Conservation (phyloP, 1,140 invertebrate species). For the Polypedilum pembai region DNA sequence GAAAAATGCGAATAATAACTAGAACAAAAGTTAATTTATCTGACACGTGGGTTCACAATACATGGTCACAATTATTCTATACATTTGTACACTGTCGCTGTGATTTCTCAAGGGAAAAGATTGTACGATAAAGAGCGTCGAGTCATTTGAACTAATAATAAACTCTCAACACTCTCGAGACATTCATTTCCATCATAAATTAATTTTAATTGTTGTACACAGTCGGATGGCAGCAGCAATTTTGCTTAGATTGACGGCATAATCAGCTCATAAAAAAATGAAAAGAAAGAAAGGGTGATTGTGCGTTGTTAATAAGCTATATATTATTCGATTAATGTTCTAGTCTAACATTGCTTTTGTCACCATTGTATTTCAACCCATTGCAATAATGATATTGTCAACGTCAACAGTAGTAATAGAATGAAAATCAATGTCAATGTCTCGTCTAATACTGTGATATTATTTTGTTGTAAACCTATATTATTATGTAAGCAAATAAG, state of each 20-base stretch:
- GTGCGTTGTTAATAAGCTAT: not conserved
- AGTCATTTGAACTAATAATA: constrained; percentile 16
- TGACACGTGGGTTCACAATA: constrained; percentile 1
- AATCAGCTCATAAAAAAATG: not conserved
- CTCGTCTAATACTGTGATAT: too few relatives aligned
- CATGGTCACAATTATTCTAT: not conserved
- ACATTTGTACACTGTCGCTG: not conserved
- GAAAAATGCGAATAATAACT: constrained; percentile 14
- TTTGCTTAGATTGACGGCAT: not conserved
- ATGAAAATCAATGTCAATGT: too few relatives aligned
- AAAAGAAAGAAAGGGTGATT: not conserved
- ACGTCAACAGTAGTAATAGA: too few relatives aligned
- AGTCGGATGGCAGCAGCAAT: not conserved
- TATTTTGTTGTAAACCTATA: too few relatives aligned
- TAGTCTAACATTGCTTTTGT: too few relatives aligned
- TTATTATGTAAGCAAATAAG: too few relatives aligned
- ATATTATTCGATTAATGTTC: too few relatives aligned
- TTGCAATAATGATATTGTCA: too few relatives aligned
- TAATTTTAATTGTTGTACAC: constrained; percentile 4
- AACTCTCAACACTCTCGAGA: not conserved
- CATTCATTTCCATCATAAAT: constrained; percentile 1
- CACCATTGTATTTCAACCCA: too few relatives aligned
- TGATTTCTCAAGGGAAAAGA: not conserved
- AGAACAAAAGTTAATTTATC: constrained; percentile 12
- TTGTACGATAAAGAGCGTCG: not conserved